Percentiles rank a stretch among this genome's conserved stretches.
phyloP scores from a whole-genome alignment of 2,113 vertebrate species.

The Petrocephalus microphthalmus region DNA sequence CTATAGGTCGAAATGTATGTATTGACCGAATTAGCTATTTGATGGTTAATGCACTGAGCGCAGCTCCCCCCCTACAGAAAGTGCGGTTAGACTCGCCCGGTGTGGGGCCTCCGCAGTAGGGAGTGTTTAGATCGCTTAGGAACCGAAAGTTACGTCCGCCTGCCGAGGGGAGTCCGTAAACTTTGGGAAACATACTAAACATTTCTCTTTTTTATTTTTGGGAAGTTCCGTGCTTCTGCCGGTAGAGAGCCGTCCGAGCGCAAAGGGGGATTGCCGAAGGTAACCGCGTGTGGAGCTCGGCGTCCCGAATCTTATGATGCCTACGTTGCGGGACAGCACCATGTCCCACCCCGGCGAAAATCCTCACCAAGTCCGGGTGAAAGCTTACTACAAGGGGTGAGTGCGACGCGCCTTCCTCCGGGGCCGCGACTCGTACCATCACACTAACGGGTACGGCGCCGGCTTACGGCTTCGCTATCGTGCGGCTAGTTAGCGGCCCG shows the following conservation, averaged over 20 bases:
- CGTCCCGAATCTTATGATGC: constrained; percentile 69
- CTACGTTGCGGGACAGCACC: constrained; percentile 88
- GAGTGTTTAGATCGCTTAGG: constrained; percentile 51
- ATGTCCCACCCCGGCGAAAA: constrained; percentile 78
- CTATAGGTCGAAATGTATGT: not conserved
- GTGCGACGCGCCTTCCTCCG: constrained; percentile 27
- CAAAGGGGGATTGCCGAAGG: not conserved
- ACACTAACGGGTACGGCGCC: too few species aligned
- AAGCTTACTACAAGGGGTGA: constrained; percentile 88
- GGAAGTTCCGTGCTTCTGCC: not conserved
- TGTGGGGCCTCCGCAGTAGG: constrained; percentile 60
- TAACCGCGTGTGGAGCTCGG: constrained; percentile 34
- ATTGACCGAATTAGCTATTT: not conserved
- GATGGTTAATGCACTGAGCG: not conserved
- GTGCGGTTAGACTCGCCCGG: constrained; percentile 51
- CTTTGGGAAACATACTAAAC: not conserved
- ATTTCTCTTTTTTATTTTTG: too few species aligned
- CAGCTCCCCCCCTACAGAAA: constrained; percentile 42
- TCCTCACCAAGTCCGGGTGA: constrained; percentile 78
- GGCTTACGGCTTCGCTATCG: not conserved
- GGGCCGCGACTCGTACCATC: not conserved
- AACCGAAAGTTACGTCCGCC: constrained; percentile 9
- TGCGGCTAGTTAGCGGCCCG: not conserved
- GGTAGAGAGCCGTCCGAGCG: too few species aligned
- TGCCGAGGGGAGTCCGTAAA: not conserved